Evolutionary conservation across 2,797 vertebrate species (phyloP), one percentile per base, ranked within the genome.

Genomic region (Hephaestus fuliginosus): DNA sequence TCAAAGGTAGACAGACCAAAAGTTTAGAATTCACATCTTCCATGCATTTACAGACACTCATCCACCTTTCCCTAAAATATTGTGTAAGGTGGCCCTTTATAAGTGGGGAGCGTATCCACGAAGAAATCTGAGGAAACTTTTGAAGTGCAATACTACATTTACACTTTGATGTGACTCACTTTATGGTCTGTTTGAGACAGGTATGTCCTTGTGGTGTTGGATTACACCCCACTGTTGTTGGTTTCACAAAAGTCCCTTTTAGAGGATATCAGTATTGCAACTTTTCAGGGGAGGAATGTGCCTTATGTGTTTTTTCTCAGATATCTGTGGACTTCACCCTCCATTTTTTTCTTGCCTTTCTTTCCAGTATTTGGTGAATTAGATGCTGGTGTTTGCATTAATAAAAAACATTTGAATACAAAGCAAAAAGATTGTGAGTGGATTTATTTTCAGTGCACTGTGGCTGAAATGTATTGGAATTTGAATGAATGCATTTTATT

Each of bases 331-430:
- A 76, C 36, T 30, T 70, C 25, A 39, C 57, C 51, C 64, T 74
- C 22, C 33, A 9, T 67, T 39, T 67, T 39, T 68, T 76, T 56
- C 48, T 82, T 90, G 90, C 89, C 91, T 92, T 92, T 87, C 12
- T 86, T 74, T 81, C 74, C 65, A 69, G 78, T 63, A 75, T 90
- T 79, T 90, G 80, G 67, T 75, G 72, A 20, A 84, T 82, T 73
- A 86, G 79, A 86, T 80, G 41, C 58, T 81, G 77, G 74, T 86
- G 88, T 93, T 93, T 94, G 91, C 82, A 75, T 70, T 36, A 89
- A 88, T 90, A 89, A 90, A 33, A 91, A 52, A 53, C 65, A 79
- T 89, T 90, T 86, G 55, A 81, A 84, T 80, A 90, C 68, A 83
- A 69, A n/a, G 2, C 33, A 13, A 81, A 17, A 73, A 1, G 9